A percentile compares a stretch with the other conserved stretches of the same genome.
These are phyloP conservation scores for Hermaeophaga mercurialis DNA, from an alignment of 2,888 invertebrate species.

Conservation along the genomic window DNA sequence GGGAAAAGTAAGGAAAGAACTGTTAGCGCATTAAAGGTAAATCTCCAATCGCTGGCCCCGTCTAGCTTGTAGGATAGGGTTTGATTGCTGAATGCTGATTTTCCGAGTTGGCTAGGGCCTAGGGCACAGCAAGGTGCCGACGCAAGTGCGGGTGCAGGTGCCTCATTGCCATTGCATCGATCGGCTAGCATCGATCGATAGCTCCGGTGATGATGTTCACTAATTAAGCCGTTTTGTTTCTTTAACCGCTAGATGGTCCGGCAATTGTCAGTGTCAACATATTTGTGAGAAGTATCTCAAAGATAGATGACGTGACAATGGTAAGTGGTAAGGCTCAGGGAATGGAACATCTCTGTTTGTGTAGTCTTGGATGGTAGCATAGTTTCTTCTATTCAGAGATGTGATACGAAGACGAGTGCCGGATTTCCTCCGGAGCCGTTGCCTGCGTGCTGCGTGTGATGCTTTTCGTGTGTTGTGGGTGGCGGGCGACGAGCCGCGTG, in stretches of 20 bases:
- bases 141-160: conserved; percentile 50
- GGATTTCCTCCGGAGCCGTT: conserved; percentile 32
- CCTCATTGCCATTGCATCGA: conserved; percentile 50
- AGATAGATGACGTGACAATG: conserved; percentile 99
- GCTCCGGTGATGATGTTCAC: conserved; percentile 48
- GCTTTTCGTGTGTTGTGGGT: conserved; percentile 31
- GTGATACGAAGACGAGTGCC: conserved; percentile 49
- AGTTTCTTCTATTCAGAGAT: conserved; percentile 47
- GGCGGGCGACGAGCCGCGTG: conserved; percentile 44
- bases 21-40: conserved; percentile 26
- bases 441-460: conserved; percentile 32
- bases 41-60: conserved; percentile 43
- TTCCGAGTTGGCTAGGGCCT: conserved; percentile 37
- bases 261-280: conserved; percentile 97
- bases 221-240: conserved; percentile 53
- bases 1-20: conserved; percentile 17
- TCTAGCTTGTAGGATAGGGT: conserved; percentile 55
- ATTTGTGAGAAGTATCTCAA: conserved; percentile 98
- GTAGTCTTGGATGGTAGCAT: conserved; percentile 52
- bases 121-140: conserved; percentile 38
- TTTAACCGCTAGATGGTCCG: conserved; percentile 78
- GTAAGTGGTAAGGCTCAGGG: conserved; percentile 72
- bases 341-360: conserved; percentile 51
- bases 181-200: conserved; percentile 37
- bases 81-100: conserved; percentile 53